A percentile compares a stretch with the other conserved stretches of the same genome.
Evolutionary conservation across 1,140 invertebrate genomes (phyloP).

Genomic region (Calliopsis andreniformis): DNA sequence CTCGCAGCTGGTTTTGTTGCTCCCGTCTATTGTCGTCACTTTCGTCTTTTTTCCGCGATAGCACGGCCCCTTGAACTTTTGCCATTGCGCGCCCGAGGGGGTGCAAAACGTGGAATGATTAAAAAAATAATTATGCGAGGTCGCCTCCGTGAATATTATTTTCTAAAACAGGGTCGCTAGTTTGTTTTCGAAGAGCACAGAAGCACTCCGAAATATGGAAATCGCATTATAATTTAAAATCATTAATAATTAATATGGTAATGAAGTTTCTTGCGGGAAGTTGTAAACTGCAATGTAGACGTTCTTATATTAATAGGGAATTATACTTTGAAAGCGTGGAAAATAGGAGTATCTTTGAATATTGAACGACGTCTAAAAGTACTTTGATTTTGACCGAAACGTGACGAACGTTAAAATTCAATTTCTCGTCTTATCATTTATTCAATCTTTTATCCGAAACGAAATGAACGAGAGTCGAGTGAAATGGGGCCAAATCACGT

Average conservation of each 20-base stretch:
- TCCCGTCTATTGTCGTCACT: constrained; percentile 52
- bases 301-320: no score
- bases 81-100: not conserved
- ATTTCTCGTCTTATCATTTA: no score
- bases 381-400: constrained; percentile 1
- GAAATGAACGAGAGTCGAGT: not conserved
- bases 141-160: not conserved
- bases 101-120: not conserved
- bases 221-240: no score
- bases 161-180: not conserved
- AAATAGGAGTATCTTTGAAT: no score
- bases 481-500: constrained; percentile 45
- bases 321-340: no score
- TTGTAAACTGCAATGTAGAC: no score
- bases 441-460: not conserved
- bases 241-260: no score
- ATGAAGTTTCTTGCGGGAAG: no score
- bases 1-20: constrained; percentile 60
- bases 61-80: constrained; percentile 19
- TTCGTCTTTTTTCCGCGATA: constrained; percentile 39
- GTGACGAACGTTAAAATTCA: not conserved
- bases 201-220: no score
- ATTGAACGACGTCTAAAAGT: not conserved
- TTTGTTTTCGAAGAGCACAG: no score
- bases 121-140: not conserved